These are phyloP conservation scores for Apeltes quadracus DNA, from an alignment of 2,113 vertebrate species.

Conservation along the genomic window DNA sequence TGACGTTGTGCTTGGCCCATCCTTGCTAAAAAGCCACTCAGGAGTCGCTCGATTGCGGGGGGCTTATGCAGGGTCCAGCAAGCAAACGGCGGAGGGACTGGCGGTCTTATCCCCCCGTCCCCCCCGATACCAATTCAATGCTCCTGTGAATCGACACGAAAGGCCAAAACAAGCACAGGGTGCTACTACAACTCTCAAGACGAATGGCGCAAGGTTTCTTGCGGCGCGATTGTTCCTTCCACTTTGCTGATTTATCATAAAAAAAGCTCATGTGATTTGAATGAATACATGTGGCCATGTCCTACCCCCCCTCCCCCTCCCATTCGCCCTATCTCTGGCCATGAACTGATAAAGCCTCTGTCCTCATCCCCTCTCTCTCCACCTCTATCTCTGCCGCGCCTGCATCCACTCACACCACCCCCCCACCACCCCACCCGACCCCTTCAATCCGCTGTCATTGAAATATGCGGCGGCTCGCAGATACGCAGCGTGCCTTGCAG, in stretches of 20 bases:
- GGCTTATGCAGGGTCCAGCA: slow-evolving; percentile 66
- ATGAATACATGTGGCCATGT: background rate
- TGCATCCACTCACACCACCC: slow-evolving; percentile 15
- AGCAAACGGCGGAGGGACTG: slow-evolving; percentile 45
- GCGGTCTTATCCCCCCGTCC: slow-evolving; percentile 23
- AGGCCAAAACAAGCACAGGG: slow-evolving; percentile 34
- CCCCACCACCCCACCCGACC: slow-evolving; percentile 17
- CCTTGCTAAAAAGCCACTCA: slow-evolving; percentile 70
- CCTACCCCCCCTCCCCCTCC: slow-evolving; percentile 14
- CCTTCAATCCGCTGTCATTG: slow-evolving; percentile 61
- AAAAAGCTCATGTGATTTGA: background rate
- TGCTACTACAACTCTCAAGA: slow-evolving; percentile 41
- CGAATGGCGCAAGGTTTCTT: slow-evolving; percentile 20
- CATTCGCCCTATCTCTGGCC: slow-evolving; percentile 21
- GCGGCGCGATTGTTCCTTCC: slow-evolving; percentile 27
- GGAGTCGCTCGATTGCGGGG: slow-evolving; percentile 54
- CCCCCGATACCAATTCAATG: slow-evolving; percentile 37
- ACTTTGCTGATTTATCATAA: slow-evolving; percentile 2
- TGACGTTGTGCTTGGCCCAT: slow-evolving; percentile 41
- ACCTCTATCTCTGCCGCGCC: slow-evolving; percentile 31
- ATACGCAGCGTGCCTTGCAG: slow-evolving; percentile 92
- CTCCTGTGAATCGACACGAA: slow-evolving; percentile 37
- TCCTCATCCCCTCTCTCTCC: slow-evolving; percentile 45
- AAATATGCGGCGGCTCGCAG: slow-evolving; percentile 79
- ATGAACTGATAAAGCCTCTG: slow-evolving; percentile 42